A percentile compares a stretch with the other conserved stretches of the same genome.
phyloP scores from a whole-genome alignment of 1,140 invertebrate species.

The Drosophila nikananu region DNA sequence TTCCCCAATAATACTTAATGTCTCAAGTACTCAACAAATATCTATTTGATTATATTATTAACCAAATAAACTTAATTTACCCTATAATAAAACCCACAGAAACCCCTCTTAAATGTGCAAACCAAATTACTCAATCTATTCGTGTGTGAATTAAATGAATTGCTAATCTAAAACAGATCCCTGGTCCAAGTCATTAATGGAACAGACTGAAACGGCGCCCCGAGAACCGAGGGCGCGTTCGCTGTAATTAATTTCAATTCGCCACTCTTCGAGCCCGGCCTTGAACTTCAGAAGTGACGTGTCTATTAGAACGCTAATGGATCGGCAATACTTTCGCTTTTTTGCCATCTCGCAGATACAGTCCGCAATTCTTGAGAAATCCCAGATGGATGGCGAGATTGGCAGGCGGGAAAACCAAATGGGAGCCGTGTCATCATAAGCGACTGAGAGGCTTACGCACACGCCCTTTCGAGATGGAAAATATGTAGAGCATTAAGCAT shows the following conservation, averaged over 20 bases:
- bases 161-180: slow-evolving; percentile 67
- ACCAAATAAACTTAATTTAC: background rate
- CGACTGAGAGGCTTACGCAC: slow-evolving; percentile 34
- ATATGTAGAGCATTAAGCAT: slow-evolving; percentile 66
- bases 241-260: slow-evolving; percentile 78
- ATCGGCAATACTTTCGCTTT: slow-evolving; percentile 68
- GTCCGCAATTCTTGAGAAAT: slow-evolving; percentile 64
- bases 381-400: slow-evolving; percentile 18
- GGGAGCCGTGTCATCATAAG: slow-evolving; percentile 46
- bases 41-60: background rate
- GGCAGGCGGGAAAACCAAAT: slow-evolving; percentile 52
- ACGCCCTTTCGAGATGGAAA: slow-evolving; percentile 30
- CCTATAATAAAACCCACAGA: background rate
- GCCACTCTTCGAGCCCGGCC: slow-evolving; percentile 61
- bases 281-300: slow-evolving; percentile 69
- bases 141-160: slow-evolving; percentile 36
- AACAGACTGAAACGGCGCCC: slow-evolving; percentile 21
- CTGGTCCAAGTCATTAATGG: slow-evolving; percentile 34
- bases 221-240: slow-evolving; percentile 27
- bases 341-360: slow-evolving; percentile 46
- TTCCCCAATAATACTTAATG: no score
- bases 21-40: background rate
- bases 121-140: slow-evolving; percentile 43
- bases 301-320: slow-evolving; percentile 68
- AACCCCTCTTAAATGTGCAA: slow-evolving; percentile 8